phyloP scores from a whole-genome alignment of 2,888 invertebrate species.

The Therioaphis trifolii region DNA sequence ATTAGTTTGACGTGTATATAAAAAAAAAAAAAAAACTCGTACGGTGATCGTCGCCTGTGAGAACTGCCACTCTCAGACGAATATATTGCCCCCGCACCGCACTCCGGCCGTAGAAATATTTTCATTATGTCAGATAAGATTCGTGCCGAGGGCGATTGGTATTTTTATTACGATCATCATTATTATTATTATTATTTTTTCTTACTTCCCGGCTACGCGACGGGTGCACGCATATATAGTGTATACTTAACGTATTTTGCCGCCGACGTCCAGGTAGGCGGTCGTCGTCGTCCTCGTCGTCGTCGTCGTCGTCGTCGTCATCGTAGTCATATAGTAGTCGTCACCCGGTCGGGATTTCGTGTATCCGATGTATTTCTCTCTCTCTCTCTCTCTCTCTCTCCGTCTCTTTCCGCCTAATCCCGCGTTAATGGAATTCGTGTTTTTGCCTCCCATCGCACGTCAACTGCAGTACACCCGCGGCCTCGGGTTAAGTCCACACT shows the following conservation, averaged over 20 bases:
- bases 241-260: neutral
- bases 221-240: neutral
- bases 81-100: conserved; percentile 7
- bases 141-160: conserved; percentile 1
- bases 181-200: conserved; percentile 21
- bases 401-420: neutral
- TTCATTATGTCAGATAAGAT: conserved; percentile 27
- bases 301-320: conserved; percentile 16
- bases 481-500: neutral
- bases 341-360: conserved; percentile 51
- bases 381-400: neutral
- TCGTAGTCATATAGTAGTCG: conserved; percentile 19
- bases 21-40: no score
- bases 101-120: conserved; percentile 8
- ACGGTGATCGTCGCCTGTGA: no score
- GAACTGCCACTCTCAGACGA: no score
- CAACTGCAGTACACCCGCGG: neutral
- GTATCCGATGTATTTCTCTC: neutral
- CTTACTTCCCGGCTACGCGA: neutral
- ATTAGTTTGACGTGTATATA: no score
- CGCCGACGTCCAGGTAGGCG: conserved; percentile 30
- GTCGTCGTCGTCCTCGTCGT: conserved; percentile 24
- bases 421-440: conserved; percentile 54
- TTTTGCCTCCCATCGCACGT: conserved; percentile 32
- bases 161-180: conserved; percentile 28